These are phyloP conservation scores for Plecturocebus donacophilus DNA, from an alignment of 2,113 vertebrate species.

Conservation along the genomic window DNA sequence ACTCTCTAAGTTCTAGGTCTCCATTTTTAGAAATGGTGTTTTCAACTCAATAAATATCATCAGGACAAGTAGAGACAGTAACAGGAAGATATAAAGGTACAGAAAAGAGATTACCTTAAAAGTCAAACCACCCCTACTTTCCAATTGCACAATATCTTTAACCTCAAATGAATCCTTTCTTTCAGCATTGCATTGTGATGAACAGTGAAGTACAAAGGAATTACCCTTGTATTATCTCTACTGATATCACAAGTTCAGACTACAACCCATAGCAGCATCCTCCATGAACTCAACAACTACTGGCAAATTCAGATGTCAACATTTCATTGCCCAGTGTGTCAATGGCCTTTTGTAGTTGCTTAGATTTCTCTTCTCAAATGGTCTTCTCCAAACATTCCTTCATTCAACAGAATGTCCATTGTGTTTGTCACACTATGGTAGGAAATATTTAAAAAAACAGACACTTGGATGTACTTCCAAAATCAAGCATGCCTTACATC, in stretches of 20 bases:
- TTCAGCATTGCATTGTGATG: neutral
- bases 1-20: neutral
- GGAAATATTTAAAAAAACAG: neutral
- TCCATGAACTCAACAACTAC: neutral
- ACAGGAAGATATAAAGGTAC: neutral
- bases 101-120: conserved; percentile 26
- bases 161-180: neutral
- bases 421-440: neutral
- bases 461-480: neutral
- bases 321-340: neutral
- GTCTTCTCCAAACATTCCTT: neutral
- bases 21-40: neutral
- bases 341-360: conserved; percentile 6
- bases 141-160: neutral
- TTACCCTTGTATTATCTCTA: neutral
- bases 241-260: neutral
- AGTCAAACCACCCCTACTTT: neutral
- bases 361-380: neutral
- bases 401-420: neutral
- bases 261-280: neutral
- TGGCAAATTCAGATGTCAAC: neutral
- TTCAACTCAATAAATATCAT: conserved; percentile 4
- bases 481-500: neutral
- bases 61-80: neutral
- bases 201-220: neutral